Conservation (phyloP, 2,113 vertebrate species). For the Dasypus novemcinctus region DNA sequence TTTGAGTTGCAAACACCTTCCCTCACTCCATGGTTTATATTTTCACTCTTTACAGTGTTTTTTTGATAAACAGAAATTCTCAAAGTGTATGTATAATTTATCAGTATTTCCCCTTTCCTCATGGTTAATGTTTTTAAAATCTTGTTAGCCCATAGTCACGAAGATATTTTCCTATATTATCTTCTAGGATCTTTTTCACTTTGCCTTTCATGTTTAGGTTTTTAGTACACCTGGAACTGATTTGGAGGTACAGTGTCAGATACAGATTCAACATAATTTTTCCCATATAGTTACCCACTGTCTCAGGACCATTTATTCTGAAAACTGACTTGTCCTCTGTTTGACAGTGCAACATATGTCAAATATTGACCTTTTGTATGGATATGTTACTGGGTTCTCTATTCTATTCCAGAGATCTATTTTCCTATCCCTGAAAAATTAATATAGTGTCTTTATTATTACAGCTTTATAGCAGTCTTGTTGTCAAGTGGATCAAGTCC, state of each 20-base stretch:
- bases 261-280: neutral
- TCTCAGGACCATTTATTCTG: neutral
- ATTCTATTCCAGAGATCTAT: slow-evolving; percentile 24
- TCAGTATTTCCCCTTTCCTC: neutral
- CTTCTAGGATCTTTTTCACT: neutral
- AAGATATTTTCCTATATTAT: neutral
- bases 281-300: neutral
- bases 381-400: neutral
- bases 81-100: neutral
- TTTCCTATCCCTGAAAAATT: slow-evolving; percentile 35
- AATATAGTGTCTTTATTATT: slow-evolving; percentile 4
- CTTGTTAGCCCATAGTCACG: neutral
- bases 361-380: neutral
- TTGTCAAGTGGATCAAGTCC: neutral
- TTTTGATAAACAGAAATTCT: neutral
- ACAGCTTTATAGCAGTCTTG: neutral
- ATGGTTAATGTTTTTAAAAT: neutral
- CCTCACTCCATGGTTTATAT: neutral
- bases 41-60: neutral
- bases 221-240: neutral
- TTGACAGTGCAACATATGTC: neutral
- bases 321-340: neutral
- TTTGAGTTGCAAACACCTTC: neutral
- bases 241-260: neutral
- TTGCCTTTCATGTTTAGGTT: neutral